Base-by-base conservation (phyloP, 2,797 vertebrate species). In the Zonotrichia albicollis region DNA sequence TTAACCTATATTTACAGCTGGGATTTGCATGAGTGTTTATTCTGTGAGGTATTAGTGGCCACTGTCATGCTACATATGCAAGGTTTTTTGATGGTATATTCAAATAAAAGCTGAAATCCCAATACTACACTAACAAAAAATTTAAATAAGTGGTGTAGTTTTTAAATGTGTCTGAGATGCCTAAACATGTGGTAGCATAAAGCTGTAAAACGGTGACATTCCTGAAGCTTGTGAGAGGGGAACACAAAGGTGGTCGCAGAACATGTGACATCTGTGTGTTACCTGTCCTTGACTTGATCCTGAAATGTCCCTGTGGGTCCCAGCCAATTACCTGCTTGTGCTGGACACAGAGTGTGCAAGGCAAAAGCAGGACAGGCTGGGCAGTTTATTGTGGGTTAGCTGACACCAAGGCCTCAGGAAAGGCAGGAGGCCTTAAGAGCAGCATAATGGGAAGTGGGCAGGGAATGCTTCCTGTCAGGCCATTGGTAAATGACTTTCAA, bases 1-100 rank as follows among this genome's bases (percentile, higher is more conserved):
- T 95, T 94, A 92, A 84, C 79, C 86, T 91, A 75, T 93, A 95
- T 96, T 96, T 90, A 88, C 72, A 89, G 54, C 62, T 89, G 45
- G 38, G 70, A 91, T 93, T 94, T 95, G 34, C 40, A 43, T 77
- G 68, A 58, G 27, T 50, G 11, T 79, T 91, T 93, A 85, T 94
- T 94, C 51, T 50, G 20, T 66, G 60, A 48, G 30, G 32, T 88
- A 95, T 93, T 94, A 91, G 54, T 70, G 55, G 36, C 54, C 45
- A 40, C 45, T 50, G 23, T 84, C 68, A 74, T 65, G 32, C 21
- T 85, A 58, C 20, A 34, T 34, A 14, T n/a, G 13, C 27, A 50
- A 21, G 21, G 9, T 67, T 65, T 66, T 48, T 27, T 25, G 10
- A 34, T 8, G 11, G 0, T 36, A 15, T 74, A 25, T 71, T 94